Evolutionary conservation across 1,140 invertebrate species (phyloP).

Genomic region (Aphidius ervi): DNA sequence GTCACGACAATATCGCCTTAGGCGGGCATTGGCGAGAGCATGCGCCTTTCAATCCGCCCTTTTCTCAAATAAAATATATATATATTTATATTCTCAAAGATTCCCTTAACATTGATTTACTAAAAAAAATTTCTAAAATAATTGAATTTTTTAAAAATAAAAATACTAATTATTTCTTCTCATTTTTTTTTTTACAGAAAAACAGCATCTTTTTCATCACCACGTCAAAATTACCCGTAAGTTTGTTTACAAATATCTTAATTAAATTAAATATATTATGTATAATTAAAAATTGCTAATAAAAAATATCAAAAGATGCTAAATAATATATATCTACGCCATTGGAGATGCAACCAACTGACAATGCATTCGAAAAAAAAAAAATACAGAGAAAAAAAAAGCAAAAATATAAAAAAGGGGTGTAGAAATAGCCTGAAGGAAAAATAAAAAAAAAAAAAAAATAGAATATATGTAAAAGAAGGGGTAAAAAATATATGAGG

Average conservation of each 20-base stretch:
- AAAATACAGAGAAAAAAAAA: conserved; percentile 17
- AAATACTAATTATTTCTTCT: neutral
- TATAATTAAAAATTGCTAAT: neutral
- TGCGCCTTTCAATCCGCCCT: conserved; percentile 3
- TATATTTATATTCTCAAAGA: no score
- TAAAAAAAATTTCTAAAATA: neutral
- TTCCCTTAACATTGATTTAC: no score
- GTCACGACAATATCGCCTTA: conserved; percentile 49
- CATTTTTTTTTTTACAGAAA: conserved; percentile 39
- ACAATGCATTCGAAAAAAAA: conserved; percentile 17
- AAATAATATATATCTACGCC: conserved; percentile 26
- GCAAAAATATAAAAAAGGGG: neutral
- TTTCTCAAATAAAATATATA: no score
- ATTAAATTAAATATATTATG: neutral
- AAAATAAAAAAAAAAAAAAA: neutral
- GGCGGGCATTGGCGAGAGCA: conserved; percentile 41
- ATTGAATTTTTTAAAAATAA: conserved; percentile 3
- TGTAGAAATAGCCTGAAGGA: conserved; percentile 16
- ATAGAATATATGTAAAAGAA: conserved; percentile 5
- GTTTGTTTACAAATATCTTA: conserved; percentile 25
- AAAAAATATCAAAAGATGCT: neutral
- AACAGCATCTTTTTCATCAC: conserved; percentile 43
- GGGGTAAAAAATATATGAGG: conserved; percentile 14
- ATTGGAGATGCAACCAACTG: conserved; percentile 35
- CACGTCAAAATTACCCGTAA: conserved; percentile 48